Percentiles rank a stretch among this genome's conserved stretches.
Evolutionary conservation across 2,888 invertebrate genomes (phyloP).

Genomic region (Altica lythri): DNA sequence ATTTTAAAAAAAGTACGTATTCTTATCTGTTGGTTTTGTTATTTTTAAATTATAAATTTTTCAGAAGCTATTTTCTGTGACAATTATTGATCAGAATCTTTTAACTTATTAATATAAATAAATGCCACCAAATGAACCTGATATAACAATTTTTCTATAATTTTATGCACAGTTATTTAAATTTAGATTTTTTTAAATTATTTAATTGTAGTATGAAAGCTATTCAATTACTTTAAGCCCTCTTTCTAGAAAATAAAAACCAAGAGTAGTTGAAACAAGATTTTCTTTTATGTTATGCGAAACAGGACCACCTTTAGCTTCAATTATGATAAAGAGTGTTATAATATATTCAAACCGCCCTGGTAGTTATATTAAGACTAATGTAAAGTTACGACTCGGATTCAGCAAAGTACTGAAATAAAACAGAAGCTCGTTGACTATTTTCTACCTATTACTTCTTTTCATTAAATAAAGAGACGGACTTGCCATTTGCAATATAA

Average conservation of each 20-base stretch:
- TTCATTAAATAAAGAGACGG: not conserved
- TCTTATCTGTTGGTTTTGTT: too few relatives aligned
- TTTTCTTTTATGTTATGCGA: constrained; percentile 7
- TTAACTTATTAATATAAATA: too few relatives aligned
- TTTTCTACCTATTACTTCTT: constrained; percentile 1
- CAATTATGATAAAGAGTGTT: constrained; percentile 13
- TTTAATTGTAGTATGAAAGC: constrained; percentile 5
- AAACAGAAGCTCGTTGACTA: constrained; percentile 9
- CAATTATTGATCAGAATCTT: too few relatives aligned
- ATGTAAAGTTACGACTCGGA: constrained; percentile 14
- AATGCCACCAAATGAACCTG: too few relatives aligned
- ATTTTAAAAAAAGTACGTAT: too few relatives aligned
- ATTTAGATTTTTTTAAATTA: too few relatives aligned
- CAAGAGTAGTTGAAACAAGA: not conserved
- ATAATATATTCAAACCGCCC: constrained; percentile 26
- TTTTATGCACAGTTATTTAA: too few relatives aligned
- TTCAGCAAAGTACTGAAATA: constrained; percentile 6
- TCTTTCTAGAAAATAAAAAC: not conserved
- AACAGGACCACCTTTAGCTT: not conserved
- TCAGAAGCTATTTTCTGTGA: too few relatives aligned
- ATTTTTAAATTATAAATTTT: too few relatives aligned
- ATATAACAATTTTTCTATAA: too few relatives aligned
- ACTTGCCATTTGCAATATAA: too few relatives aligned
- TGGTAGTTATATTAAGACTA: constrained; percentile 11
- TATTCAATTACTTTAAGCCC: constrained; percentile 1